Percentiles rank a stretch among this genome's conserved stretches.
Conservation (phyloP, 2,797 vertebrate genomes). For the Coregonus suidteri region DNA sequence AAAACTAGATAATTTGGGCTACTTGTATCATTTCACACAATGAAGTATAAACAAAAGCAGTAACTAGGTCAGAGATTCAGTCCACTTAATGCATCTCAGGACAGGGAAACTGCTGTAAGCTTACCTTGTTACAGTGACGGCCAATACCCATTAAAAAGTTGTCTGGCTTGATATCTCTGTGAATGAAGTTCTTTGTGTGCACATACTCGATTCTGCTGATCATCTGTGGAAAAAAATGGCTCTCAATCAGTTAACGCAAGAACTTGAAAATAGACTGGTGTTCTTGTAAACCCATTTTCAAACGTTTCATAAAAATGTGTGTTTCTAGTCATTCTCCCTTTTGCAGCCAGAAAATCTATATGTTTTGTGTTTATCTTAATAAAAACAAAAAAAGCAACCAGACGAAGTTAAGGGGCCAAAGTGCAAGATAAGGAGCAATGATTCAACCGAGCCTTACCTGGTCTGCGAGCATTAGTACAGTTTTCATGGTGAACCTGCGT, state of each 20-base stretch:
- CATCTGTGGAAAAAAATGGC: slow-evolving; percentile 81
- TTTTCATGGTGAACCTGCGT: slow-evolving; percentile 99
- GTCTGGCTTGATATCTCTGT: slow-evolving; percentile 99
- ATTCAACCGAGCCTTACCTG: slow-evolving; percentile 79
- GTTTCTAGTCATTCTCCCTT: neutral
- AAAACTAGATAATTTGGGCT: neutral
- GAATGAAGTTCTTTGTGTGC: slow-evolving; percentile 99
- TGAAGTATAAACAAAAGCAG: neutral
- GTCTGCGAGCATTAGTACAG: slow-evolving; percentile 99
- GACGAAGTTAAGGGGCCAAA: neutral
- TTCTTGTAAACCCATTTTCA: too few species aligned
- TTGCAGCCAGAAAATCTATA: neutral
- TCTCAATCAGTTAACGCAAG: neutral
- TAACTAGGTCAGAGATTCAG: slow-evolving; percentile 3
- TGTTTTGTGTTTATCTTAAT: neutral
- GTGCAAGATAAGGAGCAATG: neutral
- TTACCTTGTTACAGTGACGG: slow-evolving; percentile 99
- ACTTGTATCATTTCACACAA: neutral
- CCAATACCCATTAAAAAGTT: slow-evolving; percentile 99
- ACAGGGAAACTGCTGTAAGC: slow-evolving; percentile 32
- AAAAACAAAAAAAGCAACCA: neutral
- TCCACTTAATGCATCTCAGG: neutral
- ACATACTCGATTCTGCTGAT: slow-evolving; percentile 99
- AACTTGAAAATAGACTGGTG: neutral
- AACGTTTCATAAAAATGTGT: neutral